Evolutionary conservation across 2,113 vertebrate genomes (phyloP).

Genomic region (Centropus bengalensis): DNA sequence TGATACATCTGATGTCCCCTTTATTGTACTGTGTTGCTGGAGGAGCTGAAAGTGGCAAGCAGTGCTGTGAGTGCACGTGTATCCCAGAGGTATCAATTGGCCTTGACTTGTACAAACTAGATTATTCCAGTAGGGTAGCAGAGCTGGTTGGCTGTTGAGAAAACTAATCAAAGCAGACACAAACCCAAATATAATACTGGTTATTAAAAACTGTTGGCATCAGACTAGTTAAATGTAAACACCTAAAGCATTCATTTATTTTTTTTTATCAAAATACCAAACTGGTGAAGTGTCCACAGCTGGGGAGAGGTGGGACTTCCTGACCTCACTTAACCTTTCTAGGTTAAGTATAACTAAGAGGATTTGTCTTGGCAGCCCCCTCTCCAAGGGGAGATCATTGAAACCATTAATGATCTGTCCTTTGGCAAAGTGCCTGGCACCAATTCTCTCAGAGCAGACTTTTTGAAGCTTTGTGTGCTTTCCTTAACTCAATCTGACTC

Average conservation of each 20-base stretch:
- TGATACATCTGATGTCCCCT: not conserved
- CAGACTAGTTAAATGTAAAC: constrained; percentile 52
- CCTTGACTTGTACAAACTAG: constrained; percentile 54
- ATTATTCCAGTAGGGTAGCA: constrained; percentile 44
- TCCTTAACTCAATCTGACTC: not conserved
- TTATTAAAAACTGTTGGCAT: constrained; percentile 44
- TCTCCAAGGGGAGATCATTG: constrained; percentile 46
- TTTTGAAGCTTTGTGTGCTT: constrained; percentile 27
- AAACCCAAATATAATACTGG: constrained; percentile 16
- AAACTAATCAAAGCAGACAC: constrained; percentile 46
- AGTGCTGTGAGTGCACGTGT: not conserved
- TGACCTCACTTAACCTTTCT: constrained; percentile 67
- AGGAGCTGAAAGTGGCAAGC: constrained; percentile 27
- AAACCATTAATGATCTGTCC: constrained; percentile 46
- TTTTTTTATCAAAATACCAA: constrained; percentile 45
- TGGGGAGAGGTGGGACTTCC: constrained; percentile 58
- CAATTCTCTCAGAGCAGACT: constrained; percentile 22
- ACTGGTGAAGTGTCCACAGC: constrained; percentile 35
- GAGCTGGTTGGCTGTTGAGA: not conserved
- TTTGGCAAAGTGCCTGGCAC: constrained; percentile 54
- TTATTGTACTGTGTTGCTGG: not conserved
- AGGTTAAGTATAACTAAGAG: constrained; percentile 32
- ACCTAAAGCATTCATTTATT: constrained; percentile 60
- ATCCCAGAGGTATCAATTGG: constrained; percentile 36
- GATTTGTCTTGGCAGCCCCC: constrained; percentile 54